Evolutionary conservation across 2,888 invertebrate genomes (phyloP).

Genomic region (Camponotus fellah): DNA sequence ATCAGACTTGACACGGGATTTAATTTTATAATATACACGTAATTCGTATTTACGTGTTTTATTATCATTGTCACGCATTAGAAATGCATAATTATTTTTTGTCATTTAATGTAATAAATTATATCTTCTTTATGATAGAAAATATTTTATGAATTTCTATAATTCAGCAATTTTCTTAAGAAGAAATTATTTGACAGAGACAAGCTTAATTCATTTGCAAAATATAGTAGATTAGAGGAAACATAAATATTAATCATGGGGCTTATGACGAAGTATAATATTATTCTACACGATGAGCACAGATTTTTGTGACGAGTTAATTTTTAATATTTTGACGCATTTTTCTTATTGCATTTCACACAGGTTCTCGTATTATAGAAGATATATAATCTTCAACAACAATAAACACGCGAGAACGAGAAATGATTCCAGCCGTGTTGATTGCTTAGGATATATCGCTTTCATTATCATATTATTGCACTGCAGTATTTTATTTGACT

Average conservation of each 20-base stretch:
- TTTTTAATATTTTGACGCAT: slow-evolving; percentile 26
- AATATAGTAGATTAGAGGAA: slow-evolving; percentile 34
- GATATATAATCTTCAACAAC: slow-evolving; percentile 23
- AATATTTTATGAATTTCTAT: slow-evolving; percentile 44
- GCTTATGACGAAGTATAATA: slow-evolving; percentile 32
- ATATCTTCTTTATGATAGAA: slow-evolving; percentile 39
- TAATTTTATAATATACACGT: slow-evolving; percentile 26
- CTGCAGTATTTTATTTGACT: slow-evolving; percentile 56
- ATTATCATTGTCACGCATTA: neutral
- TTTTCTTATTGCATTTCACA: slow-evolving; percentile 33
- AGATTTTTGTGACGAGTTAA: slow-evolving; percentile 27
- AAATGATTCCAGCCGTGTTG: slow-evolving; percentile 37
- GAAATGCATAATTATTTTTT: slow-evolving; percentile 35
- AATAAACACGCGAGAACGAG: neutral
- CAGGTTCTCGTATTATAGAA: slow-evolving; percentile 14
- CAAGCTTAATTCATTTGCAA: slow-evolving; percentile 2
- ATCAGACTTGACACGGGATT: slow-evolving; percentile 58
- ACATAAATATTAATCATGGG: slow-evolving; percentile 10
- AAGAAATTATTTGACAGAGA: neutral
- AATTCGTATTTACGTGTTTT: slow-evolving; percentile 33
- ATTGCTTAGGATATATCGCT: slow-evolving; percentile 51
- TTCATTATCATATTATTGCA: slow-evolving; percentile 55
- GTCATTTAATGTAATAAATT: slow-evolving; percentile 5
- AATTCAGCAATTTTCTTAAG: slow-evolving; percentile 22
- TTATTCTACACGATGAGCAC: slow-evolving; percentile 23